Evolutionary conservation across 2,888 invertebrate genomes (phyloP).

Genomic region (Apamea epomidion): DNA sequence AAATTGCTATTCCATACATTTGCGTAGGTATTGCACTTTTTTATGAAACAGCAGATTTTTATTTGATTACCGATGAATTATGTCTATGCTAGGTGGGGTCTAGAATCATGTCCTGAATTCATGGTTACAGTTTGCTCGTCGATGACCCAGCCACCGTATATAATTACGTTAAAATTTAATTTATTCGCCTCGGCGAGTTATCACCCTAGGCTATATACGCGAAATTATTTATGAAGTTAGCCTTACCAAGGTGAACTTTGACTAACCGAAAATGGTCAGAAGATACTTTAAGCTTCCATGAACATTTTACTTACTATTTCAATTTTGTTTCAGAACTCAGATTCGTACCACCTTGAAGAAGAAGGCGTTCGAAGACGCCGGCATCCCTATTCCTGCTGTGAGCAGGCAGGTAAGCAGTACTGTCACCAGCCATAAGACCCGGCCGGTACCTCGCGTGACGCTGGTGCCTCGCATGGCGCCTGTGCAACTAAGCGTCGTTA

Average conservation of each 20-base stretch:
- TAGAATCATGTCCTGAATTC: too few species aligned
- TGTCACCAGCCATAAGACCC: conserved; percentile 79
- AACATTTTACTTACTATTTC: background rate
- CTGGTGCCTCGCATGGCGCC: conserved; percentile 79
- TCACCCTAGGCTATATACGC: too few species aligned
- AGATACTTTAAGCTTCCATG: background rate
- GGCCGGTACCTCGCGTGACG: conserved; percentile 78
- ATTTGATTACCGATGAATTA: too few species aligned
- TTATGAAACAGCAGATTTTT: too few species aligned
- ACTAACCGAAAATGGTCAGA: background rate
- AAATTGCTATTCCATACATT: too few species aligned
- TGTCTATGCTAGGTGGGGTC: too few species aligned
- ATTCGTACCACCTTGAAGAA: conserved; percentile 96
- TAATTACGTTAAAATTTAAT: background rate
- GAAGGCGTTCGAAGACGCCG: conserved; percentile 96
- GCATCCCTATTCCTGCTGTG: conserved; percentile 89
- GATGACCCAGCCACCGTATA: too few species aligned
- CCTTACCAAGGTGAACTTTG: background rate
- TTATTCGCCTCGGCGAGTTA: background rate
- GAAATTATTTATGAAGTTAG: background rate
- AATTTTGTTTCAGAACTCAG: conserved; percentile 92
- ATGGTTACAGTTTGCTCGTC: too few species aligned
- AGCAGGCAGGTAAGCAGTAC: conserved; percentile 91
- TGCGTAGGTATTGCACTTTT: too few species aligned
- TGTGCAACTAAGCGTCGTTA: conserved; percentile 79